phyloP scores from a whole-genome alignment of 2,888 invertebrate genomes.

The Leptinotarsa peninsularis region DNA sequence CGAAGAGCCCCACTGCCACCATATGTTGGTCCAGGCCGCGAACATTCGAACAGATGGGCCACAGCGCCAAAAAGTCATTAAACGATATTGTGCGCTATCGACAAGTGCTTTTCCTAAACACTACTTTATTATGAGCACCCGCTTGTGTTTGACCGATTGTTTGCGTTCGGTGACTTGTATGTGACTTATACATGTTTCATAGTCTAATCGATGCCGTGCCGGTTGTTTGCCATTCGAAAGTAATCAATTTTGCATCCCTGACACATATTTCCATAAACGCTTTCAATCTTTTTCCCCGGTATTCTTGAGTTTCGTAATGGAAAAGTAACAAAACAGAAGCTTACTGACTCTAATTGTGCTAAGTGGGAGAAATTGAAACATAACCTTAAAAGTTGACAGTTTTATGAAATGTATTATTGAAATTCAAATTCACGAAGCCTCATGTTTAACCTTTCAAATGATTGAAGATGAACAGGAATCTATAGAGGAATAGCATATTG shows the following conservation, averaged over 20 bases:
- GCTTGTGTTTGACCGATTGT: slow-evolving; percentile 7
- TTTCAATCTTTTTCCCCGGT: no score
- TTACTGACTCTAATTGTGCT: no score
- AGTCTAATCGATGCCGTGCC: neutral
- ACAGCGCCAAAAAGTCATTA: slow-evolving; percentile 68
- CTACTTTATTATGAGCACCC: slow-evolving; percentile 51
- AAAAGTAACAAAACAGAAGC: no score
- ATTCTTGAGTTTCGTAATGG: no score
- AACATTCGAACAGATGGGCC: slow-evolving; percentile 67
- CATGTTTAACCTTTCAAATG: no score
- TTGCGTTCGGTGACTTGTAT: slow-evolving; percentile 8
- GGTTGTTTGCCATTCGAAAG: neutral
- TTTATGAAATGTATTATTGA: no score
- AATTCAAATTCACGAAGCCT: no score
- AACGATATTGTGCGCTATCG: slow-evolving; percentile 64
- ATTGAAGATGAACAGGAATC: no score
- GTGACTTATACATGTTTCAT: neutral
- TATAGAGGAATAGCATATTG: no score
- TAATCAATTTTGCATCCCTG: neutral
- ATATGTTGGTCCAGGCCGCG: slow-evolving; percentile 66
- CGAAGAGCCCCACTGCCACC: slow-evolving; percentile 51
- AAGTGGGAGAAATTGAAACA: no score
- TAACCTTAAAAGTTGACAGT: no score
- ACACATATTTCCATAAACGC: no score
- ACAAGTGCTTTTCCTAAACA: slow-evolving; percentile 62